These are phyloP conservation scores for Dendrolimus houi DNA, from an alignment of 2,888 invertebrate species.

Conservation along the genomic window DNA sequence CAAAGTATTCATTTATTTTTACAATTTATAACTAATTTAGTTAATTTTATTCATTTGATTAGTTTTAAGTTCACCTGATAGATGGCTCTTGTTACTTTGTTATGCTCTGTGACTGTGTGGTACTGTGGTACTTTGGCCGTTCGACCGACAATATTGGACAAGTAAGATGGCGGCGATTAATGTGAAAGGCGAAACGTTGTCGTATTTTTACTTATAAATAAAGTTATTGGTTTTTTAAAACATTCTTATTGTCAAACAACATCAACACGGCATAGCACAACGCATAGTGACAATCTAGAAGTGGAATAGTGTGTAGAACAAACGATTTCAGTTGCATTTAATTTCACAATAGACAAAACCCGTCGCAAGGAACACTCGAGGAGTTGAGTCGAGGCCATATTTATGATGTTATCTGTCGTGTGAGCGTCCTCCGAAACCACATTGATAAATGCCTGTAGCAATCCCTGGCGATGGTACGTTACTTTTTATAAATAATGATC, in stretches of 20 bases:
- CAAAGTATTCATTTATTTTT: no score
- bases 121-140: constrained; percentile 35
- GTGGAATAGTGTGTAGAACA: constrained; percentile 46
- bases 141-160: constrained; percentile 62
- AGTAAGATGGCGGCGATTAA: constrained; percentile 81
- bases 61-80: neutral
- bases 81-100: constrained; percentile 6
- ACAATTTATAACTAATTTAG: no score
- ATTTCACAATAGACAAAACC: constrained; percentile 74
- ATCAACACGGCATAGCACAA: constrained; percentile 28
- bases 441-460: constrained; percentile 60
- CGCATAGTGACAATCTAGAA: constrained; percentile 41
- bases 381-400: constrained; percentile 79
- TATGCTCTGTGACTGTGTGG: constrained; percentile 1
- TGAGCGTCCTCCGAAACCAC: constrained; percentile 70
- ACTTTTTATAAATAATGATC: constrained; percentile 18
- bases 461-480: constrained; percentile 68
- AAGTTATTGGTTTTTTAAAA: constrained; percentile 52
- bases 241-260: constrained; percentile 31
- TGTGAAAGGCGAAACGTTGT: constrained; percentile 80
- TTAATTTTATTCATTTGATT: no score
- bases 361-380: constrained; percentile 70
- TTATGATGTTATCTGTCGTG: constrained; percentile 78
- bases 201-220: constrained; percentile 71
- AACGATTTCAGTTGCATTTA: constrained; percentile 49